Conservation (phyloP, 2,888 invertebrate species). For the Sialis lutaria region DNA sequence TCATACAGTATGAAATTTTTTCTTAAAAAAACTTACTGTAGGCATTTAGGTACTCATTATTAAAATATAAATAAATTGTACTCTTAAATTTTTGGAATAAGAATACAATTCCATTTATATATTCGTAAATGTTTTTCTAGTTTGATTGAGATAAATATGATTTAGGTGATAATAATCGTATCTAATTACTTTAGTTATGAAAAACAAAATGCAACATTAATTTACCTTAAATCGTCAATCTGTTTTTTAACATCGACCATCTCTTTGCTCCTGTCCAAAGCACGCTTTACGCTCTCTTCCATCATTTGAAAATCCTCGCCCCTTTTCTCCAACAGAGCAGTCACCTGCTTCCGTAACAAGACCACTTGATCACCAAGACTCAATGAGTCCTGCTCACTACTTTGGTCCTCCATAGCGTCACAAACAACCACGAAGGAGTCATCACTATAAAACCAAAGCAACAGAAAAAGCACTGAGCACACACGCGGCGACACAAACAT, state of each 20-base stretch:
- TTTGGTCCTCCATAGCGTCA: not conserved
- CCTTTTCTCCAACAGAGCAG: constrained; percentile 29
- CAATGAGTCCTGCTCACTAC: constrained; percentile 9
- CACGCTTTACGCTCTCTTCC: constrained; percentile 30
- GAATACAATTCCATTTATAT: too few species aligned
- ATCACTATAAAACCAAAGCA: not conserved
- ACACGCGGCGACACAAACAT: not conserved
- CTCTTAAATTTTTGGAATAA: too few species aligned
- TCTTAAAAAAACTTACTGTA: too few species aligned
- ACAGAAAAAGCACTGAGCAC: not conserved
- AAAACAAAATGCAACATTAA: too few species aligned
- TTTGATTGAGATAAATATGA: too few species aligned
- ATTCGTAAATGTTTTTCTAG: too few species aligned
- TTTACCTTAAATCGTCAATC: constrained; percentile 31
- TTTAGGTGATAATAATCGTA: too few species aligned
- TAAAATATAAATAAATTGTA: too few species aligned
- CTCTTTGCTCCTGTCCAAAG: constrained; percentile 33
- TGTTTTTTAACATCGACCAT: constrained; percentile 30
- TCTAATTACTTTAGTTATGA: too few species aligned
- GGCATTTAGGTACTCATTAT: too few species aligned
- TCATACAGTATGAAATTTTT: too few species aligned
- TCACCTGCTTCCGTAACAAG: constrained; percentile 33
- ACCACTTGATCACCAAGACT: constrained; percentile 26
- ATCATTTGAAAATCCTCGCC: constrained; percentile 33
- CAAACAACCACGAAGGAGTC: not conserved